phyloP scores from a whole-genome alignment of 2,888 invertebrate species.

The Himalopsyche japonica region DNA sequence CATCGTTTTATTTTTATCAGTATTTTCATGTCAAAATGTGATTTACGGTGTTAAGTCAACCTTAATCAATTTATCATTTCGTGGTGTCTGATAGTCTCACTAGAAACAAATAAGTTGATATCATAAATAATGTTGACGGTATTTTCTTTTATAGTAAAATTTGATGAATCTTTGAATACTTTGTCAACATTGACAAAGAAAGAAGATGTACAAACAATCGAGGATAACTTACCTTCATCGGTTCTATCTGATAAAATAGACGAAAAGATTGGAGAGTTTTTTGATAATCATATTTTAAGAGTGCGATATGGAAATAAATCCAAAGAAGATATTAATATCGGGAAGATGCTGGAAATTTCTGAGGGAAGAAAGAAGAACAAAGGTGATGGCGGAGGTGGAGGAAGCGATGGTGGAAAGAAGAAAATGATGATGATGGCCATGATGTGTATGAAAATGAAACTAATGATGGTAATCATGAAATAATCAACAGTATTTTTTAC shows the following conservation, averaged over 20 bases:
- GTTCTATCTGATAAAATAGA: conserved; percentile 55
- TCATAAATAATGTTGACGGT: no score
- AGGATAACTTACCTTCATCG: background rate
- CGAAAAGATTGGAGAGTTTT: conserved; percentile 60
- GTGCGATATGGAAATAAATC: conserved; percentile 42
- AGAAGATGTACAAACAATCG: background rate
- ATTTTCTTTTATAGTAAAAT: conserved; percentile 29
- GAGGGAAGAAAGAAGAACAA: conserved; percentile 52
- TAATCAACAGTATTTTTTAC: no score
- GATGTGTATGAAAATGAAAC: conserved; percentile 65
- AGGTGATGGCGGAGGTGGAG: conserved; percentile 48
- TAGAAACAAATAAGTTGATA: no score
- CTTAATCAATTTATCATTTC: no score
- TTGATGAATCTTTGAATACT: conserved; percentile 40
- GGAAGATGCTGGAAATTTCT: conserved; percentile 42
- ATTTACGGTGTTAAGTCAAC: no score
- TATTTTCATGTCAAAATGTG: no score
- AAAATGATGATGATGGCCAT: conserved; percentile 69
- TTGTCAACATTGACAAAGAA: conserved; percentile 7
- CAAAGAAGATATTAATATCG: conserved; percentile 42
- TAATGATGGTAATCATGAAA: conserved; percentile 62
- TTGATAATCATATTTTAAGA: conserved; percentile 59
- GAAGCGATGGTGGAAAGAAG: conserved; percentile 51
- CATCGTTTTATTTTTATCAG: no score
- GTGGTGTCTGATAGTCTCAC: no score